A percentile compares a stretch with the other conserved stretches of the same genome.
Evolutionary conservation across 2,888 invertebrate genomes (phyloP).

Genomic region (Drosophila basisetae): DNA sequence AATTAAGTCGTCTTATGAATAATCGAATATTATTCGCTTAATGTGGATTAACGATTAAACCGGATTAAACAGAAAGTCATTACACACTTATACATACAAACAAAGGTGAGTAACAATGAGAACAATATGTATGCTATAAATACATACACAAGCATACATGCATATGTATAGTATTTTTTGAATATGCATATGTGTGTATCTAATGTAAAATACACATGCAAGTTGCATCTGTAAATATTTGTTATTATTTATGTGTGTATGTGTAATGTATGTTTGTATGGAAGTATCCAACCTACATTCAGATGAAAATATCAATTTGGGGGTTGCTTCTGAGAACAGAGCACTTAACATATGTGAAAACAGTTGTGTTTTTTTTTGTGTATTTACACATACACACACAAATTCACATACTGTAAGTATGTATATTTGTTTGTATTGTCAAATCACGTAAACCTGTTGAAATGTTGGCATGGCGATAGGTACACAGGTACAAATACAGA

Average conservation of each 20-base stretch:
- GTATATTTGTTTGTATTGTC: slow-evolving; percentile 8
- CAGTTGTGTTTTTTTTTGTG: slow-evolving; percentile 1
- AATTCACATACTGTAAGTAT: slow-evolving; percentile 7
- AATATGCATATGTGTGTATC: slow-evolving; percentile 4
- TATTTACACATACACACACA: slow-evolving; percentile 3
- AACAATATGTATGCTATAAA: slow-evolving; percentile 4
- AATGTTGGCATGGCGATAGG: slow-evolving; percentile 24
- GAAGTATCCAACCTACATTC: slow-evolving; percentile 9
- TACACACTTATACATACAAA: slow-evolving; percentile 8
- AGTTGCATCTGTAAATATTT: slow-evolving; percentile 4
- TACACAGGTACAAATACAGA: neutral
- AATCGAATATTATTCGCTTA: slow-evolving; percentile 16
- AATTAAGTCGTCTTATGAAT: slow-evolving; percentile 8
- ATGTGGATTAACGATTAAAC: slow-evolving; percentile 12
- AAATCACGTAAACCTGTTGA: slow-evolving; percentile 29
- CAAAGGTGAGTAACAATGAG: slow-evolving; percentile 22
- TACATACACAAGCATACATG: neutral
- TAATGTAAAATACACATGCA: neutral
- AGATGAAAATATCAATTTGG: slow-evolving; percentile 13
- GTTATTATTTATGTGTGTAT: slow-evolving; percentile 3
- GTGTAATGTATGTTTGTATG: neutral
- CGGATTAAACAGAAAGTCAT: neutral
- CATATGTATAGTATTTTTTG: neutral
- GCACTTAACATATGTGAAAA: slow-evolving; percentile 3
- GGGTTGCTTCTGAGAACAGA: slow-evolving; percentile 23